Conservation (phyloP, 2,113 vertebrate species). For the Balaenoptera acutorostrata region DNA sequence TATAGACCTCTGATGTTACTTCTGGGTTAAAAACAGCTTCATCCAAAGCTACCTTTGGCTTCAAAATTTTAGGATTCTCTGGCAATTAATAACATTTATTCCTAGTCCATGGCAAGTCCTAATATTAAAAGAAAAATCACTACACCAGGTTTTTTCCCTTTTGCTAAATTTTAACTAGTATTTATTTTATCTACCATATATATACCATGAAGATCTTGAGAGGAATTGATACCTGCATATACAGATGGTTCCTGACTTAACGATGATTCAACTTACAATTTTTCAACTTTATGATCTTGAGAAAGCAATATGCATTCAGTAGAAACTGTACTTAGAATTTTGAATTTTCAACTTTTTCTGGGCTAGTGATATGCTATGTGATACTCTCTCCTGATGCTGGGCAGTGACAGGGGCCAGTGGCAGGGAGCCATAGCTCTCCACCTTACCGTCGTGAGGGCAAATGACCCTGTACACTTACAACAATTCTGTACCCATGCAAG, state of each 20-base stretch:
- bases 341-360: neutral
- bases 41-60: neutral
- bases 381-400: neutral
- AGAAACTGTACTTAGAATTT: neutral
- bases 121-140: neutral
- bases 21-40: neutral
- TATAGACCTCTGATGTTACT: rapidly evolving
- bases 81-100: neutral
- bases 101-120: neutral
- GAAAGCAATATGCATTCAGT: neutral
- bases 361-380: neutral
- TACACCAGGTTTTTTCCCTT: neutral
- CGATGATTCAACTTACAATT: neutral
- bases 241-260: neutral
- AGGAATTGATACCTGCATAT: neutral
- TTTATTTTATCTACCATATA: neutral
- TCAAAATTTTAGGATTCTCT: neutral
- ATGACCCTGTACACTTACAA: neutral
- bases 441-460: neutral
- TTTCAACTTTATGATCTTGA: neutral
- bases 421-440: neutral
- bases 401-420: neutral
- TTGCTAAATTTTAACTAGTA: neutral
- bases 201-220: neutral
- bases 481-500: neutral